These are phyloP conservation scores for Plutomurus gul DNA, from an alignment of 1,140 invertebrate genomes.

Conservation along the genomic window DNA sequence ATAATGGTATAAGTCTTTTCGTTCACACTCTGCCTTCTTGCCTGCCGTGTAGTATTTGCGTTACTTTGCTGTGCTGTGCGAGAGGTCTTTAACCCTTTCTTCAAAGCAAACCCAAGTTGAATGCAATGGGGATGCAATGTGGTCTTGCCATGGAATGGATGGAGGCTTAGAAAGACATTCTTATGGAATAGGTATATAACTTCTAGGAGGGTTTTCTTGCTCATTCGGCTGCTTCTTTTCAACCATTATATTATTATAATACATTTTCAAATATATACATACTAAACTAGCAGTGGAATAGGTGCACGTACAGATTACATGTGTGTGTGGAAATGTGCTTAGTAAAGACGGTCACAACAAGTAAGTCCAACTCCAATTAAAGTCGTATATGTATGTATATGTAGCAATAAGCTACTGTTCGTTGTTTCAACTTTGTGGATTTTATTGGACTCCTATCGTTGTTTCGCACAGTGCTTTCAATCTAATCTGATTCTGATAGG, in stretches of 20 bases:
- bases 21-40: not conserved
- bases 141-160: not conserved
- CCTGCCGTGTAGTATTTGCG: not conserved
- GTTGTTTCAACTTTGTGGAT: not conserved
- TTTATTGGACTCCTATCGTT: not conserved
- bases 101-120: not conserved
- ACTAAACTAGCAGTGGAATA: not conserved
- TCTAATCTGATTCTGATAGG: not conserved
- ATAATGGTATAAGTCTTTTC: not conserved
- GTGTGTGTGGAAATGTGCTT: not conserved
- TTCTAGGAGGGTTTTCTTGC: conserved; percentile 1
- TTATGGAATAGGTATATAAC: too few species aligned
- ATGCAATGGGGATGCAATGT: not conserved
- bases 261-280: not conserved
- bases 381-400: not conserved
- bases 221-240: not conserved
- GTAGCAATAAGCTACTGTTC: not conserved
- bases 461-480: not conserved
- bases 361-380: not conserved
- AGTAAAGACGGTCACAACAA: not conserved
- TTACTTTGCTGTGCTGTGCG: conserved; percentile 18
- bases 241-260: not conserved
- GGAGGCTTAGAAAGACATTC: not conserved
- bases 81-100: conserved; percentile 33
- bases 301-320: not conserved